These are phyloP conservation scores for Phyllopteryx taeniolatus DNA, from an alignment of 2,113 vertebrate genomes.

Conservation along the genomic window DNA sequence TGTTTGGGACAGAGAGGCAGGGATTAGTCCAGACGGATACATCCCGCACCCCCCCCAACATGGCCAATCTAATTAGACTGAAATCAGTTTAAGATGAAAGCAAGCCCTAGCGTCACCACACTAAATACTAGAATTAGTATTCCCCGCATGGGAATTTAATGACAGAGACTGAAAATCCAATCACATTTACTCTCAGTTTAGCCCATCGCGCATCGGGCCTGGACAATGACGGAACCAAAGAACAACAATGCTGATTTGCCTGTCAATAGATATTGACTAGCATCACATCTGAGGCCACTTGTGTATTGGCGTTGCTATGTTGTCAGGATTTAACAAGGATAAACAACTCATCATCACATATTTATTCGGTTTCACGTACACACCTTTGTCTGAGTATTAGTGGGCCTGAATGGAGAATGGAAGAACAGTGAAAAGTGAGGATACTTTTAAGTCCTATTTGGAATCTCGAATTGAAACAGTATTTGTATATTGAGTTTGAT, in stretches of 20 bases:
- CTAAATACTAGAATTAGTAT: slow-evolving; percentile 78
- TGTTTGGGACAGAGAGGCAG: slow-evolving; percentile 74
- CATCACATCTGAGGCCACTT: slow-evolving; percentile 66
- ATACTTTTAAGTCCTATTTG: not conserved
- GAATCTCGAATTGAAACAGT: not conserved
- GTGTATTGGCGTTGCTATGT: slow-evolving; percentile 67
- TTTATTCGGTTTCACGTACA: slow-evolving; percentile 60
- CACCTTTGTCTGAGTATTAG: slow-evolving; percentile 45
- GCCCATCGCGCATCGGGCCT: slow-evolving; percentile 60
- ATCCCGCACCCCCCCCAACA: slow-evolving; percentile 68
- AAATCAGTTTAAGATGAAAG: slow-evolving; percentile 78
- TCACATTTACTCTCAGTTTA: slow-evolving; percentile 73
- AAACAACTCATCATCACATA: slow-evolving; percentile 71
- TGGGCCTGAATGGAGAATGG: not conserved
- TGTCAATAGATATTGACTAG: slow-evolving; percentile 70
- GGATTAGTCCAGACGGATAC: slow-evolving; percentile 74
- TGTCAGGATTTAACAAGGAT: slow-evolving; percentile 70
- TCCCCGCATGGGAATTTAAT: slow-evolving; percentile 77
- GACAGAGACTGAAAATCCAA: slow-evolving; percentile 75
- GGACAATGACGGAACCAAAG: slow-evolving; percentile 66
- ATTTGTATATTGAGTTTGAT: too few species aligned
- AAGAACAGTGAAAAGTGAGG: not conserved
- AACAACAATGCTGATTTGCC: slow-evolving; percentile 71
- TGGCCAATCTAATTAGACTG: slow-evolving; percentile 76
- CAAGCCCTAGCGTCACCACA: slow-evolving; percentile 71